Base-by-base conservation (phyloP, 92 coral and sea anemone genomes). In the Paragorgia papillata region DNA sequence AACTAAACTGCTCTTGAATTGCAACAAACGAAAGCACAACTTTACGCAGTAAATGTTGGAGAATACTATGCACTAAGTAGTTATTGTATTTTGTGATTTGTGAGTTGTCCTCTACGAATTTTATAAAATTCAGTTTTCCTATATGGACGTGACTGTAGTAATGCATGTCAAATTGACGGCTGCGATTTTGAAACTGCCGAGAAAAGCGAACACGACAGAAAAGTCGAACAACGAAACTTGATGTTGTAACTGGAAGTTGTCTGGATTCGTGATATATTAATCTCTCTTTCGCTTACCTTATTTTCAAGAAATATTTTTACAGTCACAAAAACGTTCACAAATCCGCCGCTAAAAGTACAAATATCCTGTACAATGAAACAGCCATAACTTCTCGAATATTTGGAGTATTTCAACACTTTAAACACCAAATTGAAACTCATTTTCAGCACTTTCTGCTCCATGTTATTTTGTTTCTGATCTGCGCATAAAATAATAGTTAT, bases 131-230 rank as follows among this genome's bases (percentile, higher is more conserved):
- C 66, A 59, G 31, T 24, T 59, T 59, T 59, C n/a, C 37, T 59
- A 32, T 59, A 59, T 8, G 66, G 66, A 28, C 66, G 66, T 59
- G 37, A 59, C 66, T 59, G 66, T 29, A 21, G 24, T 59, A 59
- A 59, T 59, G 66, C 66, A 28, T 59, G 66, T 59, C 66, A 59
- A 59, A 59, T 59, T 8, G 66, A 59, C 26, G 66, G 66, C 66
- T 8, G 37, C 24, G 66, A 59, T 59, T 59, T 8, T 29, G 24
- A 59, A 59, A 59, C 66, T 8, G 66, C 66, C 66, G 66, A 59
- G 24, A 59, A 28, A 59, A 59, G 6, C 24, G 59, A 59, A 59
- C 9, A 4, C 7, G 37, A 29, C 66, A 32, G 32, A 59, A 59
- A 59, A 59, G 24, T 59, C 24, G 9, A 59, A 28, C 9, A 59